These are phyloP conservation scores for Gephyroberyx darwinii DNA, from an alignment of 2,797 vertebrate species.

Conservation along the genomic window DNA sequence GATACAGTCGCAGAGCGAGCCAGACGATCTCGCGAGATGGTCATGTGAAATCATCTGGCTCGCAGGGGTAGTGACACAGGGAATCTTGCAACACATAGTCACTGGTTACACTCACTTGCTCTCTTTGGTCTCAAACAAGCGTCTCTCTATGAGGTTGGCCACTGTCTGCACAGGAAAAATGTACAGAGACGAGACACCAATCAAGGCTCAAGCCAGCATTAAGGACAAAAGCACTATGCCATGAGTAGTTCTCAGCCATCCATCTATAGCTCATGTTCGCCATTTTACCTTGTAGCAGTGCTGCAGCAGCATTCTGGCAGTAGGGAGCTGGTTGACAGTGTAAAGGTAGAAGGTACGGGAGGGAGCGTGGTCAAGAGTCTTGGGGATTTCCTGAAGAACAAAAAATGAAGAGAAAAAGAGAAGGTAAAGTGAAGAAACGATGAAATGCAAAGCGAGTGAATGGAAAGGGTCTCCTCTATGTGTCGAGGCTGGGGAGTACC, in stretches of 20 bases:
- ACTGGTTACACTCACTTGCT: conserved; percentile 87
- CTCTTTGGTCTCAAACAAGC: conserved; percentile 90
- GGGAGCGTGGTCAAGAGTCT: conserved; percentile 93
- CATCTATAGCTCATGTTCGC: background rate
- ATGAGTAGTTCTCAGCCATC: background rate
- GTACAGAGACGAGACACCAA: background rate
- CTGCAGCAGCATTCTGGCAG: conserved; percentile 89
- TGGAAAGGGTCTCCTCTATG: background rate
- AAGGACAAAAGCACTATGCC: background rate
- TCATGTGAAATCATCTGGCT: background rate
- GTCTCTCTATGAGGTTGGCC: conserved; percentile 91
- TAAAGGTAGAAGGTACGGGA: conserved; percentile 97
- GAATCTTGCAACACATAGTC: background rate
- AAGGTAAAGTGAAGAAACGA: background rate
- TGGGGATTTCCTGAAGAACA: conserved; percentile 89
- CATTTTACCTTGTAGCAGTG: conserved; percentile 89
- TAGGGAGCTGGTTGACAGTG: conserved; percentile 87
- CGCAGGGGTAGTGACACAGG: background rate
- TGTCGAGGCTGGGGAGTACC: conserved; percentile 69
- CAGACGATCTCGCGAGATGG: background rate
- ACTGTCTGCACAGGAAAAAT: conserved; percentile 81
- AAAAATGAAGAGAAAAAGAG: conserved; percentile 17
- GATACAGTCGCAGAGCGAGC: background rate
- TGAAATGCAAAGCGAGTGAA: background rate
- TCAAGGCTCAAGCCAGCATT: background rate